A percentile compares a stretch with the other conserved stretches of the same genome.
phyloP scores from a whole-genome alignment of 2,888 invertebrate species.

The Tubiluchus corallicola region DNA sequence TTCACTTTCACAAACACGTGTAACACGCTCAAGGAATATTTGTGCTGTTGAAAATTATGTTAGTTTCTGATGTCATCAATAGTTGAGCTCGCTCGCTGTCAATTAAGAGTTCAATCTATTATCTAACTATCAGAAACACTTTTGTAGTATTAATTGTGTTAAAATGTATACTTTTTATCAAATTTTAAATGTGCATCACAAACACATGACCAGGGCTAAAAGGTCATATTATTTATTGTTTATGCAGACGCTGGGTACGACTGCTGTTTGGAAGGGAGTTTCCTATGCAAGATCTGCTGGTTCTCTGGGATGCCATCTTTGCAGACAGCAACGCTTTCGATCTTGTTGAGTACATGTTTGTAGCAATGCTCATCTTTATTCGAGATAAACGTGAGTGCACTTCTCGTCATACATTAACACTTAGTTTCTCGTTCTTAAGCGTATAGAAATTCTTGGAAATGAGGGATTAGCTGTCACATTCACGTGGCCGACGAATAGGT shows the following conservation, averaged over 20 bases:
- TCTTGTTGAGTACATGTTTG: constrained; percentile 46
- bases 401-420: too few relatives aligned
- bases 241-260: constrained; percentile 55
- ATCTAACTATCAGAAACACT: too few relatives aligned
- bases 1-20: too few relatives aligned
- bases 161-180: too few relatives aligned
- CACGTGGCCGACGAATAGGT: constrained; percentile 7
- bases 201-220: too few relatives aligned
- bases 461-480: neutral
- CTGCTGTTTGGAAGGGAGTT: constrained; percentile 67
- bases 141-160: too few relatives aligned
- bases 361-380: constrained; percentile 55
- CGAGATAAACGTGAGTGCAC: constrained; percentile 45
- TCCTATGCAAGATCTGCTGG: constrained; percentile 50
- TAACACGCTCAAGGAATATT: too few relatives aligned
- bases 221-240: constrained; percentile 5
- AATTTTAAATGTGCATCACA: too few relatives aligned
- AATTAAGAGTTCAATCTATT: too few relatives aligned
- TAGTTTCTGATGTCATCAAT: too few relatives aligned
- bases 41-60: too few relatives aligned
- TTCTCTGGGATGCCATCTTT: constrained; percentile 65
- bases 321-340: constrained; percentile 39
- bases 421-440: neutral
- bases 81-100: too few relatives aligned
- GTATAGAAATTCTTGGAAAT: neutral